Evolutionary conservation across 2,888 invertebrate genomes (phyloP).

Genomic region (Troides aeacus): DNA sequence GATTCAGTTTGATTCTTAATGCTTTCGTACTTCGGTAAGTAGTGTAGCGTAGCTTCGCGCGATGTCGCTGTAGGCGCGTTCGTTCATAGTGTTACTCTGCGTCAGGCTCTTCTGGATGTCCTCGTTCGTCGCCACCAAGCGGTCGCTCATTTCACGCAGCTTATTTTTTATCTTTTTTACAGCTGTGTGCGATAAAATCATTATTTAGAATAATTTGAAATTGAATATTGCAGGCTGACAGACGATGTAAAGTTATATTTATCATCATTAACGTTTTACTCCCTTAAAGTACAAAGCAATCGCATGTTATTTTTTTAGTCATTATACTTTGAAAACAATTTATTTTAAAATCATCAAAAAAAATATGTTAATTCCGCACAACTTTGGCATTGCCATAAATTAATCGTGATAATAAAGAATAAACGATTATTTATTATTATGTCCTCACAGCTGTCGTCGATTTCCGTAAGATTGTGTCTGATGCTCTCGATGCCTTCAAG

Average conservation of each 20-base stretch:
- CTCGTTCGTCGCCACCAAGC: slow-evolving; percentile 74
- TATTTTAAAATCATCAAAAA: too few species aligned
- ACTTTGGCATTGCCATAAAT: too few species aligned
- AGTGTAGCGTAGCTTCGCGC: slow-evolving; percentile 77
- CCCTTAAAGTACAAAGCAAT: too few species aligned
- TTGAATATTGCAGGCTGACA: too few species aligned
- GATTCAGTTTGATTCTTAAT: too few species aligned
- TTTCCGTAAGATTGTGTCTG: slow-evolving; percentile 67
- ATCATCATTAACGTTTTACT: too few species aligned
- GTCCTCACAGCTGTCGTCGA: slow-evolving; percentile 68
- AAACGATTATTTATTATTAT: neutral
- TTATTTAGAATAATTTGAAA: neutral
- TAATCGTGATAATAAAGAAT: too few species aligned
- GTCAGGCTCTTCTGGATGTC: slow-evolving; percentile 81
- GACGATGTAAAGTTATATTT: too few species aligned
- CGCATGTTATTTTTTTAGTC: too few species aligned
- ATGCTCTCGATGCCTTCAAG: slow-evolving; percentile 78
- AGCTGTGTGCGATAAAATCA: slow-evolving; percentile 44
- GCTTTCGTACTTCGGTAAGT: slow-evolving; percentile 65
- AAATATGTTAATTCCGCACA: too few species aligned
- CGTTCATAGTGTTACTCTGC: slow-evolving; percentile 77
- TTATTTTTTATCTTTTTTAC: slow-evolving; percentile 70
- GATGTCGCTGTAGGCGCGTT: slow-evolving; percentile 77
- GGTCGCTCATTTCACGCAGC: slow-evolving; percentile 75
- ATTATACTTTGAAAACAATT: too few species aligned